A percentile compares a stretch with the other conserved stretches of the same genome.
Conservation (phyloP, 2,888 invertebrate species). For the Argyra leucocephala region DNA sequence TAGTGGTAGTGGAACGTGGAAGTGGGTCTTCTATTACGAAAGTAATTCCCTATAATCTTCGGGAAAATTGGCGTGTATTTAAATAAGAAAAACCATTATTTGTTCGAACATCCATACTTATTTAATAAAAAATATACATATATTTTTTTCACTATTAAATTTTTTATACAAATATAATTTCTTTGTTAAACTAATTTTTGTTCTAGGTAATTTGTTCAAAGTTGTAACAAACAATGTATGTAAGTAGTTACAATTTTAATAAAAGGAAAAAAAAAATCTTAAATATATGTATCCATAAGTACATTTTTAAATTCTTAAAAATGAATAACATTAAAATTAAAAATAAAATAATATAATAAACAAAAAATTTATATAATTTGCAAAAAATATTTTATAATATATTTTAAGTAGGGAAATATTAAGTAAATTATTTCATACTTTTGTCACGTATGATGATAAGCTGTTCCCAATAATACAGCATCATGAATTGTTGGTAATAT, state of each 20-base stretch:
- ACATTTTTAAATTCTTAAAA: not conserved
- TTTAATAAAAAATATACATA: too few relatives aligned
- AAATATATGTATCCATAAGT: not conserved
- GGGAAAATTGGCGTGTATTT: too few relatives aligned
- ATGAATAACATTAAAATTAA: not conserved
- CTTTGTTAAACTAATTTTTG: not conserved
- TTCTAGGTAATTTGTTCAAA: not conserved
- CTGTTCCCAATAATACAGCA: conserved; percentile 47
- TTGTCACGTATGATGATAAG: conserved; percentile 34
- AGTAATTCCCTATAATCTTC: too few relatives aligned
- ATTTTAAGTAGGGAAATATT: not conserved
- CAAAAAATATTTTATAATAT: not conserved
- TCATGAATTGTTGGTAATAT: conserved; percentile 56
- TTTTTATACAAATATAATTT: not conserved
- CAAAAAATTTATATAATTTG: not conserved
- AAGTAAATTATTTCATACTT: not conserved
- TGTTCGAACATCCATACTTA: too few relatives aligned
- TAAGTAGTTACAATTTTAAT: not conserved
- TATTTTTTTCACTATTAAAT: too few relatives aligned
- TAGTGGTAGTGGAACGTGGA: too few relatives aligned
- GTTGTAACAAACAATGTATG: not conserved
- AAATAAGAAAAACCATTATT: too few relatives aligned
- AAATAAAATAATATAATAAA: not conserved
- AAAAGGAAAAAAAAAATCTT: too few relatives aligned
- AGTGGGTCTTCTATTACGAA: too few relatives aligned